Evolutionary conservation across 92 coral and sea anemone genomes (phyloP), one percentile per base, ranked within the genome.

Genomic region (Paragorgia papillata): DNA sequence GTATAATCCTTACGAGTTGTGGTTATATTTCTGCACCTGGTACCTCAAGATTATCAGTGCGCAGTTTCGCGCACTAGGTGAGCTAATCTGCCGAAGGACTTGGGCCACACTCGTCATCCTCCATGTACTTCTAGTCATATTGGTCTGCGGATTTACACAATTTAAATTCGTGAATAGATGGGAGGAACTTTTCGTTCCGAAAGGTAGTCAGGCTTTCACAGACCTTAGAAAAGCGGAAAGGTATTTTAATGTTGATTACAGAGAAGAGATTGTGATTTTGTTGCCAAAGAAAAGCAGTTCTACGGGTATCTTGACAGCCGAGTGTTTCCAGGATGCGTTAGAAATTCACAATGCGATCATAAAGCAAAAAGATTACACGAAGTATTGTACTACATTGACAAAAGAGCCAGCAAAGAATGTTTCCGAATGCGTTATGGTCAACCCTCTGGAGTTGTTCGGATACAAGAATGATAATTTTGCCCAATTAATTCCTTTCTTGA

Each of bases 81-180:
- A 70, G 10, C 40, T 70, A 14, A 70, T 70, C 40, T 50, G 77
- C 29, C 62, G 62, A 9, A 70, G 62, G 21, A 17, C 77, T 26
- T 70, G 77, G 77, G 39, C 19, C 7, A 70, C 77, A 34, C 19
- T 70, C 25, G 57, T 70, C 6, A 29, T 35, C 3, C 21, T 70
- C 6, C 77, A 70, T 70, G 5, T 51, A 0, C 21, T 70, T 24
- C 62, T 70, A 26, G 40, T 57, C 18, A 3, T 70, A 24, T 53
- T 70, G 1, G 46, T 46, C 30, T 70, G 77, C 51, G 77, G 77
- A n/a, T 70, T 70, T 70, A 70, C 77, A 34, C 77, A 70, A 19
- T 70, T 70, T 9, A 50, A 70, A 57, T 70, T 70, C 53, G 41
- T 46, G 0, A 70, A 70, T 19, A 50, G 77, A 70, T 70, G 77